These are phyloP conservation scores for Sinocyclocheilus grahami DNA, from an alignment of 2,113 vertebrate genomes.

Conservation along the genomic window DNA sequence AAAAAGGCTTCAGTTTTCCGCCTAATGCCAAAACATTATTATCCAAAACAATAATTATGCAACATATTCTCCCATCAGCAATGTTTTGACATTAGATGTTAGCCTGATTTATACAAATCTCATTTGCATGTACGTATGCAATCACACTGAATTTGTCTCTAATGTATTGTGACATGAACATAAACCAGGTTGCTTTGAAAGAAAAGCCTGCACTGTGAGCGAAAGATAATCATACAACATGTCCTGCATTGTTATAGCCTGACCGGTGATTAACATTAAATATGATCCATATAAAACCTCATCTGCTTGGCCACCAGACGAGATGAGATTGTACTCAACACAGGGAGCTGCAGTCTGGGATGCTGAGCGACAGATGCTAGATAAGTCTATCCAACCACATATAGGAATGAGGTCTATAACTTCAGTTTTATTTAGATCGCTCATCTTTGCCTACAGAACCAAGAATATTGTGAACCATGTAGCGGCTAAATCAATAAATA, in stretches of 20 bases:
- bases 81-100: constrained; percentile 25
- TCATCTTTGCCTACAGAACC: not conserved
- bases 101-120: not conserved
- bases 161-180: constrained; percentile 4
- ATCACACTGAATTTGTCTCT: not conserved
- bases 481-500: constrained; percentile 2
- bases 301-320: constrained; percentile 32
- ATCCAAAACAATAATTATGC: not conserved
- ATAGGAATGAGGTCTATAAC: constrained; percentile 61
- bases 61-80: constrained; percentile 7
- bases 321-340: constrained; percentile 19
- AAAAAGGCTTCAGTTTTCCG: not conserved
- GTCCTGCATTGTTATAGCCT: not conserved
- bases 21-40: not conserved
- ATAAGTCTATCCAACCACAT: constrained; percentile 57
- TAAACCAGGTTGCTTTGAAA: not conserved
- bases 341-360: constrained; percentile 29
- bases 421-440: constrained; percentile 28
- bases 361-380: constrained; percentile 55
- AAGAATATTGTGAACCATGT: not conserved
- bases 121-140: constrained; percentile 12
- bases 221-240: constrained; percentile 17
- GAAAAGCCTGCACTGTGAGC: not conserved
- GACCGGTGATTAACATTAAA: constrained; percentile 48
- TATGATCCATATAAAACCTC: constrained; percentile 35